These are phyloP conservation scores for Xestia ashworthii DNA, from an alignment of 2,888 invertebrate genomes.

Conservation along the genomic window DNA sequence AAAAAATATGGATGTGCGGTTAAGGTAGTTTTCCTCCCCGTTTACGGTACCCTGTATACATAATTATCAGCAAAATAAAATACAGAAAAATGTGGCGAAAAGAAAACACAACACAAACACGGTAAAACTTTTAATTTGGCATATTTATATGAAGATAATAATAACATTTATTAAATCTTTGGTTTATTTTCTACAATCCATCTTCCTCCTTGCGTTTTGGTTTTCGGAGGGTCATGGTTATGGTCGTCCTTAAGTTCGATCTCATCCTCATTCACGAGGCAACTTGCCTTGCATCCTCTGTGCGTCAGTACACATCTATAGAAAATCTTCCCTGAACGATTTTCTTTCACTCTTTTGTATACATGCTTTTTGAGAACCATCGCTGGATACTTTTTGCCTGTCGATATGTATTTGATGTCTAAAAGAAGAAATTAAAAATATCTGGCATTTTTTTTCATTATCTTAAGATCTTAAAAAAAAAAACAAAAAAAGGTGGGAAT, in stretches of 20 bases:
- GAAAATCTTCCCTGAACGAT: conserved; percentile 71
- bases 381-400: conserved; percentile 73
- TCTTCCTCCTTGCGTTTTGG: conserved; percentile 62
- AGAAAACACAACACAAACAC: conserved; percentile 18
- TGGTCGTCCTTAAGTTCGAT: conserved; percentile 46
- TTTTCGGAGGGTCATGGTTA: conserved; percentile 67
- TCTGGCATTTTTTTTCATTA: conserved; percentile 8
- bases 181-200: conserved; percentile 46
- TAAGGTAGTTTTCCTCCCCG: no score
- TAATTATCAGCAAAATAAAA: neutral
- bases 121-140: conserved; percentile 49
- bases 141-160: conserved; percentile 1
- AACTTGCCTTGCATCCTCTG: conserved; percentile 70
- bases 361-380: conserved; percentile 70
- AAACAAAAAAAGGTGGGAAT: neutral
- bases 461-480: neutral
- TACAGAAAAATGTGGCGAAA: neutral
- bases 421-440: conserved; percentile 42
- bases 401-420: conserved; percentile 65
- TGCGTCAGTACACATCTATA: conserved; percentile 75
- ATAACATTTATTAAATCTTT: conserved; percentile 26
- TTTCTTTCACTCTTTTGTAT: conserved; percentile 73
- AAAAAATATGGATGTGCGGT: no score
- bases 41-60: no score
- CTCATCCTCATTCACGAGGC: conserved; percentile 32